Percentiles rank a stretch among this genome's conserved stretches.
phyloP scores from a whole-genome alignment of 2,113 vertebrate species.

The Cebidichthys violaceus region DNA sequence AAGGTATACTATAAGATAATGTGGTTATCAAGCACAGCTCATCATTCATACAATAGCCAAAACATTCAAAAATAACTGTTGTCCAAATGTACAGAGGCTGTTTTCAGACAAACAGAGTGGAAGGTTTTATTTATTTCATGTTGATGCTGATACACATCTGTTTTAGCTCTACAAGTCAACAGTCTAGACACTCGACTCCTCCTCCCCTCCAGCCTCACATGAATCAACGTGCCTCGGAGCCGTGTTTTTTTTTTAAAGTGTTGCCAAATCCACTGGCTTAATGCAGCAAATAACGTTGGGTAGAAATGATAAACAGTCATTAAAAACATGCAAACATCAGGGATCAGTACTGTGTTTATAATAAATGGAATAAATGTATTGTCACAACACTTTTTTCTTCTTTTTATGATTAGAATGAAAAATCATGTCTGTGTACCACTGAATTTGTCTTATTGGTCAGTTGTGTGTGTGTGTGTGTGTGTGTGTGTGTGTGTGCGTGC shows the following conservation, averaged over 20 bases:
- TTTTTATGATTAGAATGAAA: neutral
- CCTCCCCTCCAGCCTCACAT: slow-evolving; percentile 1
- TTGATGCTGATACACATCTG: slow-evolving; percentile 14
- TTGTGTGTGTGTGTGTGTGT: too few species aligned
- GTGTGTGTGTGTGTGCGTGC: too few species aligned
- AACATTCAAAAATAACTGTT: too few species aligned
- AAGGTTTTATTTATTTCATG: neutral
- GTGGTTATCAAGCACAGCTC: neutral
- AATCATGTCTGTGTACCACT: neutral
- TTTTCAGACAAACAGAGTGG: too few species aligned
- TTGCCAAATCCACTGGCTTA: neutral
- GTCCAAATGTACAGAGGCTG: too few species aligned
- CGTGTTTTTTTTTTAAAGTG: neutral
- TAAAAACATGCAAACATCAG: neutral
- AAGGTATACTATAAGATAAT: neutral
- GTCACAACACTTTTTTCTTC: neutral
- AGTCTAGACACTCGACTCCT: slow-evolving; percentile 15
- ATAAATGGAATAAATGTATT: slow-evolving; percentile 1
- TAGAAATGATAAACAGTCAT: too few species aligned
- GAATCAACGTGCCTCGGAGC: neutral
- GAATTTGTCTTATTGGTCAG: neutral
- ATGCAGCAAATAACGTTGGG: neutral
- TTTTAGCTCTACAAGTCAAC: slow-evolving; percentile 1
- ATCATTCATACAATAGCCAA: neutral
- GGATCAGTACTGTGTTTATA: neutral